Evolutionary conservation across 2,797 vertebrate genomes (phyloP).

Genomic region (Tragopan temminckii): DNA sequence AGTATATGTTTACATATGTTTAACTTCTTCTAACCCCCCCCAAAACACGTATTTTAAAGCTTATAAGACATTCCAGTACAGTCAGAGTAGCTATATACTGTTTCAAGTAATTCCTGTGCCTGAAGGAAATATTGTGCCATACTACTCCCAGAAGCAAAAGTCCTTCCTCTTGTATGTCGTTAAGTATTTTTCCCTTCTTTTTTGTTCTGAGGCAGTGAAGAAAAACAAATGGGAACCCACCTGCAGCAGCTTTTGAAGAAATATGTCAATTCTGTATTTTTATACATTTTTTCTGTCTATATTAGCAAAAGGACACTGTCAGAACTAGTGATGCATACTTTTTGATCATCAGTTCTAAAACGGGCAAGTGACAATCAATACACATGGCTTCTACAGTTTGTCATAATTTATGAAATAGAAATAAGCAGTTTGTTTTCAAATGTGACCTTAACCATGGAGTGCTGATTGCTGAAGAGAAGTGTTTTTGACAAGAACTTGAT

Average conservation of each 20-base stretch:
- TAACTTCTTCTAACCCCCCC: not conserved
- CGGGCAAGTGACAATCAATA: not conserved
- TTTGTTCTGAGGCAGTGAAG: not conserved
- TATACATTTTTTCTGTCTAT: not conserved
- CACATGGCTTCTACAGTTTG: not conserved
- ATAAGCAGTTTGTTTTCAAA: not conserved
- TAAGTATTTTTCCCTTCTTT: not conserved
- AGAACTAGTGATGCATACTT: not conserved
- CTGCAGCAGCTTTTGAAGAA: not conserved
- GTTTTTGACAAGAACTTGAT: not conserved
- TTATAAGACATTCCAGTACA: not conserved
- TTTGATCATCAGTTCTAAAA: not conserved
- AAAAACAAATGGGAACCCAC: not conserved
- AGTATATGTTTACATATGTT: not conserved
- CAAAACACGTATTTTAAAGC: not conserved
- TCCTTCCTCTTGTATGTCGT: not conserved
- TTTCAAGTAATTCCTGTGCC: not conserved
- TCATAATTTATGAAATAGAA: not conserved
- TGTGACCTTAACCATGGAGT: not conserved
- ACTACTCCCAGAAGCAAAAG: not conserved
- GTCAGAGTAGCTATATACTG: not conserved
- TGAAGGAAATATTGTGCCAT: not conserved
- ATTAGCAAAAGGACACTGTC: not conserved
- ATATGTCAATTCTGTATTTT: not conserved
- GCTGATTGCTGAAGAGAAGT: not conserved